Evolutionary conservation across 2,888 invertebrate genomes (phyloP), one percentile per base, ranked within the genome.

Genomic region (Caenorhabditis zanzibari): DNA sequence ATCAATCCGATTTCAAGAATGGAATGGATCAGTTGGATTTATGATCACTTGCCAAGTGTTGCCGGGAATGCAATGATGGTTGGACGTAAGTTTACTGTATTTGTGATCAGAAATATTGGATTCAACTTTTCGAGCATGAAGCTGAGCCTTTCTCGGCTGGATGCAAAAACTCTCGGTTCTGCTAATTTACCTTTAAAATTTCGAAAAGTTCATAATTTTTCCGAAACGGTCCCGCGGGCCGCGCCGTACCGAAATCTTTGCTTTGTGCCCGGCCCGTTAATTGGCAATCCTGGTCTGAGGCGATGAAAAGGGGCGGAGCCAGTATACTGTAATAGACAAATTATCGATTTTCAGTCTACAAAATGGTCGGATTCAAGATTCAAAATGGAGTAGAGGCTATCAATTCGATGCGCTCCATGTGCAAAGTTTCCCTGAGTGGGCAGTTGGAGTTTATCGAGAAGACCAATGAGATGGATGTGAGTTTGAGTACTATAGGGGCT

Each of bases 1-100:
- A 79, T 88, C 64, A 74, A 76, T n/a, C 88, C 88, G 7, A 54
- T 66, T 35, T 86, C 63, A 47, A 44, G 74, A 14, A 47, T 87
- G 14, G 26, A 63, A 49, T 35, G 69, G 7, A 35, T 84, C 28
- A 26, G 63, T 28, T 54, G 58, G 38, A 19, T 85, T 4, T 83
- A 81, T 26, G 49, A 44, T 26, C 7, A 73, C 14, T 49, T 85
- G 10, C 76, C 82, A 26, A 47, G 22, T 14, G 74, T 47, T 5
- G 12, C 69, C n/a, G 74, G 75, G 0, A 66, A 86, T 32, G 44
- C 74, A 0, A 73, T 85, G 52, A 63, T 80, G 41, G 61, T 72
- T 41, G 64, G 41, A 26, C 38, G 85, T 86, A 28, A 74, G 86
- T 77, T 47, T 49, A 19, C n/a, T n/a, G n/a, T n/a, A n/a, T n/a